Percentiles rank a stretch among this genome's conserved stretches.
phyloP scores from a whole-genome alignment of 1,140 invertebrate genomes.

The Microvelia longipes region DNA sequence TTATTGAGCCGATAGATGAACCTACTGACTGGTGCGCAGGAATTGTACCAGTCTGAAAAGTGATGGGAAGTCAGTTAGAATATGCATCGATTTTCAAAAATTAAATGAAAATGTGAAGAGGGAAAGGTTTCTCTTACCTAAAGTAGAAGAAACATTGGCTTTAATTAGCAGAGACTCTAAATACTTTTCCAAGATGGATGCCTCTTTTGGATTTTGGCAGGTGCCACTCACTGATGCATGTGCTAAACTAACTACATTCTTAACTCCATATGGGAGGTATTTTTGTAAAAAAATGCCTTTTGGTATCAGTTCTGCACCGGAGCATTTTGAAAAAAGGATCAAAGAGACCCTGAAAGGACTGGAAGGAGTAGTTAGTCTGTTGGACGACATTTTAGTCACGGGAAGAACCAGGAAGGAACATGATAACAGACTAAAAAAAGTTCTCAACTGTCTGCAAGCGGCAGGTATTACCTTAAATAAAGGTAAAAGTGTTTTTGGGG shows the following conservation, averaged over 20 bases:
- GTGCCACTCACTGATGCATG: background rate
- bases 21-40: background rate
- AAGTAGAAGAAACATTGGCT: background rate
- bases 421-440: background rate
- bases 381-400: background rate
- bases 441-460: background rate
- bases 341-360: background rate
- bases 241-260: background rate
- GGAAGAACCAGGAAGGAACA: background rate
- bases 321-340: background rate
- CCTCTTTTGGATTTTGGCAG: constrained; percentile 1
- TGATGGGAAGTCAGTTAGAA: background rate
- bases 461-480: constrained; percentile 1
- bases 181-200: background rate
- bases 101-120: background rate
- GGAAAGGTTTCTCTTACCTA: background rate
- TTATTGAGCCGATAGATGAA: background rate
- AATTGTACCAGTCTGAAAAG: background rate
- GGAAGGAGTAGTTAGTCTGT: background rate
- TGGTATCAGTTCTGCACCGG: background rate
- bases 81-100: background rate
- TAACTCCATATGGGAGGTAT: background rate
- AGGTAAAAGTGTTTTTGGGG: background rate
- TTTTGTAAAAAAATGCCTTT: background rate
- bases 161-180: background rate